phyloP scores from a whole-genome alignment of 2,888 invertebrate genomes.

The Tinea semifulvella region DNA sequence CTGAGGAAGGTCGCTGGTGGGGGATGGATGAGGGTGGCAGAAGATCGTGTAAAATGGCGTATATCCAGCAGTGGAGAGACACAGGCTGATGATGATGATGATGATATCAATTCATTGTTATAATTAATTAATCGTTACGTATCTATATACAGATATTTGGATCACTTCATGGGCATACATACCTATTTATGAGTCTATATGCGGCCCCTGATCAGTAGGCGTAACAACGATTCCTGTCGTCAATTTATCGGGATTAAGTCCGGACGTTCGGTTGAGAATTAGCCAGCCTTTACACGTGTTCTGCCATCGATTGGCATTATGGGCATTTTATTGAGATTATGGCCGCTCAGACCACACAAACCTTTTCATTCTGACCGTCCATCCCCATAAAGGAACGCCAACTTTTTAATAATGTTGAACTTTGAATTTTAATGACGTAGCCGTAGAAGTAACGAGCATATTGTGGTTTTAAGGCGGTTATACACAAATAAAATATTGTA shows the following conservation, averaged over 20 bases:
- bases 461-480: too few relatives aligned
- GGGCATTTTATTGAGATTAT: slow-evolving; percentile 26
- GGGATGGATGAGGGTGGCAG: too few relatives aligned
- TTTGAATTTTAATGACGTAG: too few relatives aligned
- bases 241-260: slow-evolving; percentile 25
- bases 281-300: slow-evolving; percentile 23
- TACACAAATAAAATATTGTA: too few relatives aligned
- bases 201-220: slow-evolving; percentile 11
- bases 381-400: slow-evolving; percentile 6
- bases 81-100: neutral
- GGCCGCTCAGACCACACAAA: slow-evolving; percentile 16
- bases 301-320: slow-evolving; percentile 23
- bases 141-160: neutral
- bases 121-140: too few relatives aligned
- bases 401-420: slow-evolving; percentile 6
- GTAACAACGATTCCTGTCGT: slow-evolving; percentile 16
- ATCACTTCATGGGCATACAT: neutral
- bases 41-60: too few relatives aligned
- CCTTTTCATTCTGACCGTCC: neutral
- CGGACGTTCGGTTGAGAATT: slow-evolving; percentile 18
- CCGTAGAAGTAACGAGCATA: too few relatives aligned
- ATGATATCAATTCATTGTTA: too few relatives aligned
- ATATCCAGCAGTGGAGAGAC: too few relatives aligned
- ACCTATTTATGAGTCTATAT: too few relatives aligned
- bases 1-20: too few relatives aligned